Conservation (phyloP, 2,113 vertebrate genomes). For the Micronisus gabar region DNA sequence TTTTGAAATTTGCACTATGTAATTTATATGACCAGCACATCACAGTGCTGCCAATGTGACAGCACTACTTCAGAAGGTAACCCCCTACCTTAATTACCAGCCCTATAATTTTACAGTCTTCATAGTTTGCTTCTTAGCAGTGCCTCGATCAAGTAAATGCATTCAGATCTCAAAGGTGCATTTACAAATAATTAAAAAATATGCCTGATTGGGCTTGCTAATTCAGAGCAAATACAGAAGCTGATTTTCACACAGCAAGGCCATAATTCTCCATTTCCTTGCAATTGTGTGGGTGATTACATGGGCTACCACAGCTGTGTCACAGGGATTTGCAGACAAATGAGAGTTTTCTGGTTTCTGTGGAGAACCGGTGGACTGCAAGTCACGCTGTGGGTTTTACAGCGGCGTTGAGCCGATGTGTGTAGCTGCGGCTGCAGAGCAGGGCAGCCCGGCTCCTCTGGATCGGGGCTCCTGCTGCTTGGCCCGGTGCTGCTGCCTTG, state of each 20-base stretch:
- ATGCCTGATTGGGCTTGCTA: background rate
- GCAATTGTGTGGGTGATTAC: background rate
- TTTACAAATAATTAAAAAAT: background rate
- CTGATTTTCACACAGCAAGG: background rate
- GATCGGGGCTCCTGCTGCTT: background rate
- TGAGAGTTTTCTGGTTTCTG: background rate
- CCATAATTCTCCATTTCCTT: background rate
- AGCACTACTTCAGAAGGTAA: background rate
- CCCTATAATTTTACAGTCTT: background rate
- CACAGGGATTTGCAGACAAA: background rate
- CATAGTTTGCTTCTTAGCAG: background rate
- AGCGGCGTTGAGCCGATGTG: rapidly evolving
- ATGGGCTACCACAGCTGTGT: background rate
- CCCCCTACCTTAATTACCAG: background rate
- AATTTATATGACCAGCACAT: background rate
- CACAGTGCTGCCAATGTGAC: background rate
- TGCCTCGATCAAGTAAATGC: background rate
- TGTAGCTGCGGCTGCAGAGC: background rate
- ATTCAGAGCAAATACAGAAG: background rate
- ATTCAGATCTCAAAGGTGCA: background rate
- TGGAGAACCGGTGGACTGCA: background rate
- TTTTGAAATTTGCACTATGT: background rate
- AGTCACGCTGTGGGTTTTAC: background rate
- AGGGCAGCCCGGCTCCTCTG: background rate
- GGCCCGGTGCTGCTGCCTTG: background rate